Evolutionary conservation across 2,888 invertebrate genomes (phyloP).

Genomic region (Drosophila paranaensis): DNA sequence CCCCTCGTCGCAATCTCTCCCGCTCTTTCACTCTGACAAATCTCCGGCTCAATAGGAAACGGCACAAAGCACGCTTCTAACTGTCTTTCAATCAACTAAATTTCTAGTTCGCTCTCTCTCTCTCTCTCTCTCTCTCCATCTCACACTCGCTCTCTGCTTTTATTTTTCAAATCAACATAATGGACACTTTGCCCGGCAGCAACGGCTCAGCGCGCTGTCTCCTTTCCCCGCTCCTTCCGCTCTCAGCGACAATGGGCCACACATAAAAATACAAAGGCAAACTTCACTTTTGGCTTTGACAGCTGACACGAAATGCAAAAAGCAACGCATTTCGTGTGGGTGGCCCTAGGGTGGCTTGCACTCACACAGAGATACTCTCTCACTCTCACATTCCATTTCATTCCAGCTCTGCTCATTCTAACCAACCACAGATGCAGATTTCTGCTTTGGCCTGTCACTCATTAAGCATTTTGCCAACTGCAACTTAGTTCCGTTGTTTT

Average conservation of each 20-base stretch:
- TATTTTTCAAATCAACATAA: constrained; percentile 80
- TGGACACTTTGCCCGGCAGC: constrained; percentile 79
- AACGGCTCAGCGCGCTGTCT: background rate
- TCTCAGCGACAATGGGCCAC: constrained; percentile 22
- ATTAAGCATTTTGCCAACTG: constrained; percentile 74
- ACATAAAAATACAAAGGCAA: constrained; percentile 71
- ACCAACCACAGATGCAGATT: constrained; percentile 73
- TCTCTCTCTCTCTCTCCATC: background rate
- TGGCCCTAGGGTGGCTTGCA: constrained; percentile 37
- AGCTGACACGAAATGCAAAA: constrained; percentile 76
- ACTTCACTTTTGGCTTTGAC: constrained; percentile 72
- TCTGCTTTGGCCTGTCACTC: constrained; percentile 62
- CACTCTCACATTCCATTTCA: constrained; percentile 19
- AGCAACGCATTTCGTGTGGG: constrained; percentile 68
- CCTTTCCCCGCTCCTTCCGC: background rate
- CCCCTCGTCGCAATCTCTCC: background rate
- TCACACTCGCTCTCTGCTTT: constrained; percentile 62
- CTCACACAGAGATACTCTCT: constrained; percentile 18
- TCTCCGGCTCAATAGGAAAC: constrained; percentile 27
- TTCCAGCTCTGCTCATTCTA: constrained; percentile 27
- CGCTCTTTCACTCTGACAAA: constrained; percentile 31
- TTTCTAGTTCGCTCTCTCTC: constrained; percentile 24
- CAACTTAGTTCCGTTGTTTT: constrained; percentile 59
- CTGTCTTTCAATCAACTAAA: constrained; percentile 77
- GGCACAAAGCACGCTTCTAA: constrained; percentile 35